These are phyloP conservation scores for Myocastor coypus DNA, from an alignment of 2,113 vertebrate species.

Conservation along the genomic window DNA sequence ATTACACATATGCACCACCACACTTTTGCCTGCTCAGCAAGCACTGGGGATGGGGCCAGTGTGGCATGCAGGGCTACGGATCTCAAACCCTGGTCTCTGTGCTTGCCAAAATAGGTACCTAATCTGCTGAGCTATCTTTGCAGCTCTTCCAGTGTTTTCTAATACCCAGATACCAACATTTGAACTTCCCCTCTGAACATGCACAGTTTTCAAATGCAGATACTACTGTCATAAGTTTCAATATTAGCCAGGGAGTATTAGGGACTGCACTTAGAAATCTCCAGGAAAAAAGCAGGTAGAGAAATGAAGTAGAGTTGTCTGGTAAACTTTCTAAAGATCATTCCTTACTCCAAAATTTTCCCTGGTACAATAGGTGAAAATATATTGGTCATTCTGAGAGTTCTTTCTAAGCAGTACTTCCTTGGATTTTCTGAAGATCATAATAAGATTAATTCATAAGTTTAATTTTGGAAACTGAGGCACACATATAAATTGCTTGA, in stretches of 20 bases:
- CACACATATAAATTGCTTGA: not conserved
- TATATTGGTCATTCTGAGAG: not conserved
- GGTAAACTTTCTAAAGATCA: not conserved
- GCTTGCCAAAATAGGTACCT: no score
- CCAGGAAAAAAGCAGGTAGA: not conserved
- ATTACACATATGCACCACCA: not conserved
- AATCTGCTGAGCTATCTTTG: no score
- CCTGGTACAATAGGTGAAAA: not conserved
- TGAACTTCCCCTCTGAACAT: not conserved
- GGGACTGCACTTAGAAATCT: not conserved
- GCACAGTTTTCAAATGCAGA: not conserved
- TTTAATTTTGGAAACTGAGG: not conserved
- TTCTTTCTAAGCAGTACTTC: not conserved
- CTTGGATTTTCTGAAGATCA: constrained; percentile 1
- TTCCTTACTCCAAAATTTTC: not conserved
- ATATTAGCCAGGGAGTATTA: not conserved
- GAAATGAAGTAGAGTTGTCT: not conserved
- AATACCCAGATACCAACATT: not conserved
- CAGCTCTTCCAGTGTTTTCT: not conserved
- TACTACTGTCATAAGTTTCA: not conserved
- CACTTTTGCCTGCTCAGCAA: no score
- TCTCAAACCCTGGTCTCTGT: no score
- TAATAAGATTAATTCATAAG: not conserved
- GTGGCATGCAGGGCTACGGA: not conserved
- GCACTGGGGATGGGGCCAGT: not conserved